Conservation (phyloP, 2,888 invertebrate genomes). For the Phoronis australis region DNA sequence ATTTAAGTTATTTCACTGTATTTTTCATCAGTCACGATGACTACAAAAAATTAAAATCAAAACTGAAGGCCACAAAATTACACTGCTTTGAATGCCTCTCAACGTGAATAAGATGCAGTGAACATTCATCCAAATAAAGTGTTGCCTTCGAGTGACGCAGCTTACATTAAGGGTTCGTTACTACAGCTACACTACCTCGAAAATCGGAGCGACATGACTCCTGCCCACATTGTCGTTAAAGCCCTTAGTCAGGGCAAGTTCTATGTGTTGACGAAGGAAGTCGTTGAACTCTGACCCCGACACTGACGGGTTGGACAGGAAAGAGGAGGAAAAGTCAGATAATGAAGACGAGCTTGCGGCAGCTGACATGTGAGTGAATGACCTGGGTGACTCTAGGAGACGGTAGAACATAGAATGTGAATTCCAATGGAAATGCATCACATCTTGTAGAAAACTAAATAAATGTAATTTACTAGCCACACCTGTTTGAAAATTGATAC, state of each 20-base stretch:
- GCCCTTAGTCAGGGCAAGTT: slow-evolving; percentile 73
- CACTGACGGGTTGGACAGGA: background rate
- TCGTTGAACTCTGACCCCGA: slow-evolving; percentile 26
- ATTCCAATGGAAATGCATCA: no score
- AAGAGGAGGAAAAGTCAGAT: slow-evolving; percentile 3
- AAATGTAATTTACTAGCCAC: no score
- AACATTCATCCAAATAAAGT: background rate
- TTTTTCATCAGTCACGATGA: no score
- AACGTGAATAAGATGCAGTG: no score
- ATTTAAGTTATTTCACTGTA: no score
- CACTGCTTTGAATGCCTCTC: no score
- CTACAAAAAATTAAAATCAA: no score
- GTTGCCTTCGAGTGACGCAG: background rate
- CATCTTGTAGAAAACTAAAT: no score
- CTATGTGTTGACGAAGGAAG: slow-evolving; percentile 65
- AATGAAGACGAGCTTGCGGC: no score
- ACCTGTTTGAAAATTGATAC: no score
- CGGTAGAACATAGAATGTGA: background rate
- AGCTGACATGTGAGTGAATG: no score
- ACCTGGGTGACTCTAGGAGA: background rate
- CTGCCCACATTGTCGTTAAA: slow-evolving; percentile 80
- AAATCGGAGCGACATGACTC: slow-evolving; percentile 47
- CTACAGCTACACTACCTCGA: slow-evolving; percentile 33
- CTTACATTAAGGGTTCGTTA: background rate
- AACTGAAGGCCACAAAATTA: no score